Evolutionary conservation across 2,797 vertebrate species (phyloP).

Genomic region (Furcifer pardalis): DNA sequence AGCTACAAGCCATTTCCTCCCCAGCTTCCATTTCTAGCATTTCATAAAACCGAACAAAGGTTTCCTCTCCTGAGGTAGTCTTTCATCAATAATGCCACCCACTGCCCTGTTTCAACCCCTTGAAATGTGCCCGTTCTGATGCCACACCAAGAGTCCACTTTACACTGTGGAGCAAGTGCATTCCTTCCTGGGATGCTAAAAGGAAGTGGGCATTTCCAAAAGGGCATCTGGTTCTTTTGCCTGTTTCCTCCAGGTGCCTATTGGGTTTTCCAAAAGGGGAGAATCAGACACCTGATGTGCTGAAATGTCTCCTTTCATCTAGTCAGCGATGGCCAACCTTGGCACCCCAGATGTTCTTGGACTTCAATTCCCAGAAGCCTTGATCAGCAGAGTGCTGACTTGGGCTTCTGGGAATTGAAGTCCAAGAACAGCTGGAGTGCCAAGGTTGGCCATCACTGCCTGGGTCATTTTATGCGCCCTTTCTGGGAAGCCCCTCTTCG

Average conservation of each 20-base stretch:
- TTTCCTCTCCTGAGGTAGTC: neutral
- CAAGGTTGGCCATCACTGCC: too few relatives aligned
- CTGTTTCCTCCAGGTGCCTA: neutral
- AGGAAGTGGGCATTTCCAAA: neutral
- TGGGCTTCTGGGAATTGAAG: too few relatives aligned
- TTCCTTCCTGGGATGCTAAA: too few relatives aligned
- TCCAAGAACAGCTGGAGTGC: too few relatives aligned
- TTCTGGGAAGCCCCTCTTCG: too few relatives aligned
- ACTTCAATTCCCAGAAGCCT: too few relatives aligned
- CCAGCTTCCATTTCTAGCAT: neutral
- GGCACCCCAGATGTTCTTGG: too few relatives aligned
- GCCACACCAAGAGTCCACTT: neutral
- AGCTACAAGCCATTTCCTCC: neutral
- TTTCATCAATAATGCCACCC: slow-evolving; percentile 1
- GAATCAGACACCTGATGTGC: too few relatives aligned
- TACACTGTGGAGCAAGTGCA: neutral
- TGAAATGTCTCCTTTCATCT: too few relatives aligned
- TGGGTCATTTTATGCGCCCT: too few relatives aligned
- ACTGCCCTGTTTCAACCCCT: neutral
- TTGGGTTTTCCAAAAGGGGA: neutral
- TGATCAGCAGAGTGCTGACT: too few relatives aligned
- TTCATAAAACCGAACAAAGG: neutral
- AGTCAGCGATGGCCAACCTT: too few relatives aligned
- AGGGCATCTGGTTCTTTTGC: neutral
- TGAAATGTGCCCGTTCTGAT: neutral